Percentiles rank a stretch among this genome's conserved stretches.
Evolutionary conservation across 2,888 invertebrate genomes (phyloP).

Genomic region (Orgyia antiqua): DNA sequence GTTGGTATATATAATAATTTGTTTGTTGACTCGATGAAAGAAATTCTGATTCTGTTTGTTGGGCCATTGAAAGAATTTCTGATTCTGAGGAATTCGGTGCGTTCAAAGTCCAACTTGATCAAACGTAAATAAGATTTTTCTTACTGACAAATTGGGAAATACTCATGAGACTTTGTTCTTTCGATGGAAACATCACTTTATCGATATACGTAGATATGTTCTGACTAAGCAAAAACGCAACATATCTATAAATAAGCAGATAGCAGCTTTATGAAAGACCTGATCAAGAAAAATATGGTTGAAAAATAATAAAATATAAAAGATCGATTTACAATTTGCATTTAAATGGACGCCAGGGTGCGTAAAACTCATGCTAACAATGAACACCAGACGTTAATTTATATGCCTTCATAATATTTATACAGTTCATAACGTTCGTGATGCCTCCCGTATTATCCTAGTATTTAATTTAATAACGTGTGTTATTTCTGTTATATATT

Average conservation of each 20-base stretch:
- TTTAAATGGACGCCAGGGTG: slow-evolving; percentile 39
- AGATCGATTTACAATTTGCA: slow-evolving; percentile 50
- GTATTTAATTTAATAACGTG: no score
- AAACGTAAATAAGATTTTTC: neutral
- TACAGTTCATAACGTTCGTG: no score
- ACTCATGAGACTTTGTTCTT: no score
- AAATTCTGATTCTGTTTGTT: no score
- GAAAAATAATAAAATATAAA: slow-evolving; percentile 29
- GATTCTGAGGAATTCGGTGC: neutral
- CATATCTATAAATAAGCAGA: no score
- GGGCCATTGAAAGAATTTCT: neutral
- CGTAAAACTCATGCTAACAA: slow-evolving; percentile 27
- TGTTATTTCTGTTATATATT: no score
- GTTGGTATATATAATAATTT: slow-evolving; percentile 3
- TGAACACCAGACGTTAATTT: slow-evolving; percentile 40
- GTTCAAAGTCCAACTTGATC: neutral
- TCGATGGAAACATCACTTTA: no score
- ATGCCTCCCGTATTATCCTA: no score
- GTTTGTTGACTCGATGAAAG: neutral
- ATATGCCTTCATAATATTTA: no score
- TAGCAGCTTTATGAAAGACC: no score
- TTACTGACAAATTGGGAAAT: neutral
- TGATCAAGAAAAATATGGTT: slow-evolving; percentile 33
- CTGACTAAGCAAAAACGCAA: no score
- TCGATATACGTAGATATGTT: no score